A percentile compares a stretch with the other conserved stretches of the same genome.
Evolutionary conservation across 2,797 vertebrate genomes (phyloP).

Genomic region (Limnodromus scolopaceus): DNA sequence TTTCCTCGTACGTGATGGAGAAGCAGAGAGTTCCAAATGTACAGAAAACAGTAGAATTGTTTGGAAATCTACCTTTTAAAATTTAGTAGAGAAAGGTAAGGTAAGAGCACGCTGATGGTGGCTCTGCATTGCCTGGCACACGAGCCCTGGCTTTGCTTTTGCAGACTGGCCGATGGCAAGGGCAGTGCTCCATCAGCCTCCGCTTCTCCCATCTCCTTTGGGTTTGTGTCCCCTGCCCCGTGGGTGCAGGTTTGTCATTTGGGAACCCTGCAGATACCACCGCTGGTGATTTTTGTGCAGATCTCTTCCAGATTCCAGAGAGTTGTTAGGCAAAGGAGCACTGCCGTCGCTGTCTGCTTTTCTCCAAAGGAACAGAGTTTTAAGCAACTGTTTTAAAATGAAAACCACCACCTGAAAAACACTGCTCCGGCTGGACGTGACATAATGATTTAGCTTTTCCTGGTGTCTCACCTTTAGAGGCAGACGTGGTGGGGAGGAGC

Average conservation of each 20-base stretch:
- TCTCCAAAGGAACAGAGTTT: not conserved
- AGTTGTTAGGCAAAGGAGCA: not conserved
- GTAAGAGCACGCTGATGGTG: accelerated
- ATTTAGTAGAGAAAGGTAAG: not conserved
- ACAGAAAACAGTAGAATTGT: not conserved
- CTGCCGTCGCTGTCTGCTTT: not conserved
- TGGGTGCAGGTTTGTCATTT: not conserved
- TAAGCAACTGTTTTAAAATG: not conserved
- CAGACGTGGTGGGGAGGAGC: not conserved
- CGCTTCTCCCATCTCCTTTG: not conserved
- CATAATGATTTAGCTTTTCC: not conserved
- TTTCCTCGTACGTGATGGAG: not conserved
- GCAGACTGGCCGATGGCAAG: not conserved
- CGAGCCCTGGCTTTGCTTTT: not conserved
- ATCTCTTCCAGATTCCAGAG: not conserved
- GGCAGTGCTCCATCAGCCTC: not conserved
- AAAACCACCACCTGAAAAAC: not conserved
- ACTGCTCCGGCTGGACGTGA: not conserved
- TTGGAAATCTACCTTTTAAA: not conserved
- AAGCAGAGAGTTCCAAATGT: not conserved
- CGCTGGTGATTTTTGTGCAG: not conserved
- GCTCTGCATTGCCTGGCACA: accelerated
- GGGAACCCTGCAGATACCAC: accelerated
- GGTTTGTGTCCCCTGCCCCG: not conserved
- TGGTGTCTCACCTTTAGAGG: not conserved